Base-by-base conservation (phyloP, 2,888 invertebrate species). In the Dinocampus coccinellae region DNA sequence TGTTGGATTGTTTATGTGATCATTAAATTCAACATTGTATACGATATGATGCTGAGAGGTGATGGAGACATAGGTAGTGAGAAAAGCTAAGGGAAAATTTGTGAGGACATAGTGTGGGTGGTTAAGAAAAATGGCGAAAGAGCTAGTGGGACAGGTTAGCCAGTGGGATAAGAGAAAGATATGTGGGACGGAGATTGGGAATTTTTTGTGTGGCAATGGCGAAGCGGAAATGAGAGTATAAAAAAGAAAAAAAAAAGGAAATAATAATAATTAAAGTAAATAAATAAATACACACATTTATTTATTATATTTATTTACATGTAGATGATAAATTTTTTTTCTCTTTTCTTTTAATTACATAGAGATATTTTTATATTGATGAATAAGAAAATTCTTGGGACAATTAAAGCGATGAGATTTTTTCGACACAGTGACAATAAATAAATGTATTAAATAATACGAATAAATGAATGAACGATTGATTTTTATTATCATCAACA, bases 321-420 rank as follows among this genome's bases (percentile, higher is more conserved):
- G 16, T 60, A 60, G 16, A 33, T 20, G 20, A 3, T 22, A 7
- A 3, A n/a, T 26, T 26, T n/a, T 26, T 13, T 22, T n/a, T n/a
- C n/a, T n/a, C n/a, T n/a, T n/a, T n/a, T n/a, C n/a, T n/a, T n/a
- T n/a, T n/a, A n/a, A n/a, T n/a, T n/a, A n/a, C 7, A 7, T 4
- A 4, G 7, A 29, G 3, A 29, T 29, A 29, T n/a, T 26, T 29
- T 57, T n/a, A 2, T 26, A 57, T 10, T 1, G 16, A 57, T 52
- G 36, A 9, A 61, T 52, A 22, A 1, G 11, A 26, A 42, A 57
- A n/a, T 39, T 9, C 33, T 58, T n/a, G n/a, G n/a, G 33, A 47
- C 3, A 57, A 24, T 57, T 55, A 57, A 69, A 69, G 61, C 62
- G 57, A 55, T 69, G 57, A 63, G 57, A 57, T 39, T 47, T 39